Evolutionary conservation across 2,888 invertebrate species (phyloP).

Genomic region (Yponomeuta sedellus): DNA sequence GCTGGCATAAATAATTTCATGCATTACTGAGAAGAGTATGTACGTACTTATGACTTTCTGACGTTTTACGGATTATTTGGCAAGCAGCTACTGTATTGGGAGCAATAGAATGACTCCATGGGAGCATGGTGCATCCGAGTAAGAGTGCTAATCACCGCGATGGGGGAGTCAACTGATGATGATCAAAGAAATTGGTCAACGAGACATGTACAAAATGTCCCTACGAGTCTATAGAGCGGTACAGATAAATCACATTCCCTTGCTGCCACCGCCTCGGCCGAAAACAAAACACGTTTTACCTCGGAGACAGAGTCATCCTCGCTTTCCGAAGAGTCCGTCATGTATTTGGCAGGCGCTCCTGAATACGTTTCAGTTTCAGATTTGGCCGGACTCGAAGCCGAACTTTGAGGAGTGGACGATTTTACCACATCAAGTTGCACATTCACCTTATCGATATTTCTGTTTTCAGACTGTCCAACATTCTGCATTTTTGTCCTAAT

Average conservation of each 20-base stretch:
- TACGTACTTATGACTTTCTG: constrained; percentile 75
- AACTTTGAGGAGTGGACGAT: constrained; percentile 89
- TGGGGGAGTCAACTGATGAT: constrained; percentile 35
- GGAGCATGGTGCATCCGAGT: constrained; percentile 52
- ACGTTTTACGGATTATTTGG: constrained; percentile 77
- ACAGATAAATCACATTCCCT: constrained; percentile 73
- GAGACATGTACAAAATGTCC: constrained; percentile 80
- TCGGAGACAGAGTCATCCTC: constrained; percentile 97
- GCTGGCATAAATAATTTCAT: constrained; percentile 70
- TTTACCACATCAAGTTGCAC: constrained; percentile 82
- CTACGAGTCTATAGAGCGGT: constrained; percentile 79
- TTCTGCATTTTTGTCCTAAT: constrained; percentile 92
- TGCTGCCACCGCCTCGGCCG: constrained; percentile 71
- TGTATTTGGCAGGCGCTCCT: constrained; percentile 90
- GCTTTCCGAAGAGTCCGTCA: constrained; percentile 96
- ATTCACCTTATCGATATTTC: constrained; percentile 88
- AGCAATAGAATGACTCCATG: constrained; percentile 54
- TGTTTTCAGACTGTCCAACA: constrained; percentile 91
- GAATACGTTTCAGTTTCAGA: constrained; percentile 92
- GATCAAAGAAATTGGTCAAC: constrained; percentile 53
- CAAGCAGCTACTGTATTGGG: constrained; percentile 68
- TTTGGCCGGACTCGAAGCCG: constrained; percentile 88
- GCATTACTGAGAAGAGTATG: constrained; percentile 68
- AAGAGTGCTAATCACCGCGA: constrained; percentile 35
- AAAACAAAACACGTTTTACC: constrained; percentile 84